A percentile compares a stretch with the other conserved stretches of the same genome.
phyloP scores from a whole-genome alignment of 2,888 invertebrate genomes.

The Pristionchus mayeri region DNA sequence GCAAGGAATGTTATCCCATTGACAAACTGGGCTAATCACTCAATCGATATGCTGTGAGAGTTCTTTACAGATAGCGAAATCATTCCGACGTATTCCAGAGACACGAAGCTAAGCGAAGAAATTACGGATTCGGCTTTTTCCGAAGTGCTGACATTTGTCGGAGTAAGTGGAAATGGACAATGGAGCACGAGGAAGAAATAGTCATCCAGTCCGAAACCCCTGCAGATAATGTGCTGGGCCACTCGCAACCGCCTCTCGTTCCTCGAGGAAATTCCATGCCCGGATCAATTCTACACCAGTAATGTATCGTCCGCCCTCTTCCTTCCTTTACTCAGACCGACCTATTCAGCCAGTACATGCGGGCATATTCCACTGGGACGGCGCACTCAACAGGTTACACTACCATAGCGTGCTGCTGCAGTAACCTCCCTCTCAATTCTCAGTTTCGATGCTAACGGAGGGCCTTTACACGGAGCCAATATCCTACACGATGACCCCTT shows the following conservation, averaged over 20 bases:
- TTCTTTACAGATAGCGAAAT: no score
- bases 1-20: background rate
- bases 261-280: background rate
- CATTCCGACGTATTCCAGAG: background rate
- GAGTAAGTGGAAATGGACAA: background rate
- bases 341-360: background rate
- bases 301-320: no score
- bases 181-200: no score
- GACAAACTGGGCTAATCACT: slow-evolving; percentile 25
- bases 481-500: background rate
- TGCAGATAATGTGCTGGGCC: slow-evolving; percentile 13
- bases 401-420: no score
- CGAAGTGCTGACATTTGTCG: background rate
- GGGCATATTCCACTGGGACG: background rate
- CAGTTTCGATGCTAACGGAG: background rate
- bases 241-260: slow-evolving; percentile 12
- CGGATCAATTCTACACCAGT: background rate
- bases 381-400: slow-evolving; percentile 10
- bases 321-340: background rate
- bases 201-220: background rate
- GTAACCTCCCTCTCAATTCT: no score
- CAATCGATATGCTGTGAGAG: slow-evolving; percentile 26
- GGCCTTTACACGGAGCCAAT: background rate
- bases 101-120: background rate
- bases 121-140: slow-evolving; percentile 6